Evolutionary conservation across 2,888 invertebrate genomes (phyloP).

Genomic region (Diadegma fenestrale): DNA sequence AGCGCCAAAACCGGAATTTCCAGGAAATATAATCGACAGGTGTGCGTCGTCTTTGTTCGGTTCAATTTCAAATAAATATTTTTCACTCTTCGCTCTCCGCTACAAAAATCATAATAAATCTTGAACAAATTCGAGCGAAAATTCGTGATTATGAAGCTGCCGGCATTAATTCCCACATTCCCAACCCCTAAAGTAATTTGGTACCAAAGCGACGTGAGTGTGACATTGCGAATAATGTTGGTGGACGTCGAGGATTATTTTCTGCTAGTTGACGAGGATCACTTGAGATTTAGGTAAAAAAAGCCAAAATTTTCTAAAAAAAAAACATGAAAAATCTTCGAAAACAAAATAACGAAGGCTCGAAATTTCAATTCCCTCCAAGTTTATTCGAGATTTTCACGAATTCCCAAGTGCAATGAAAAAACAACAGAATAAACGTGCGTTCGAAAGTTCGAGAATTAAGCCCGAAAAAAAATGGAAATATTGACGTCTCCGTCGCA

Average conservation of each 20-base stretch:
- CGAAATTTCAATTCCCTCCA: not conserved
- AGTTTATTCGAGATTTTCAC: not conserved
- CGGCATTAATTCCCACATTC: conserved; percentile 17
- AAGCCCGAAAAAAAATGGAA: not conserved
- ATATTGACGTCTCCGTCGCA: not conserved
- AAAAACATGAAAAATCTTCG: not conserved
- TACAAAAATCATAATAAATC: no score
- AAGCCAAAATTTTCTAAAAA: conserved; percentile 11
- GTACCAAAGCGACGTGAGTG: conserved; percentile 79
- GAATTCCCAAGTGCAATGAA: not conserved
- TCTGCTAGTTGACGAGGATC: conserved; percentile 75
- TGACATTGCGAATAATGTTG: conserved; percentile 78
- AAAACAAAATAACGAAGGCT: not conserved
- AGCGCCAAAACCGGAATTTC: not conserved
- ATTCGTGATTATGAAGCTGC: conserved; percentile 41
- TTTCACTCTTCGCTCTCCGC: not conserved
- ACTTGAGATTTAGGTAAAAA: conserved; percentile 79
- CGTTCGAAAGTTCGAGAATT: not conserved
- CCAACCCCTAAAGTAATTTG: conserved; percentile 78
- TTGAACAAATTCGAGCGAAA: not conserved
- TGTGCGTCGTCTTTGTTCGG: conserved; percentile 5
- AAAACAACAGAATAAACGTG: not conserved
- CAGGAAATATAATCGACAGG: conserved; percentile 5
- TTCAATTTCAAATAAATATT: conserved; percentile 24
- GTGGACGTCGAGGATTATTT: conserved; percentile 78